phyloP scores from a whole-genome alignment of 2,888 invertebrate species.

The Agrotis clavis region DNA sequence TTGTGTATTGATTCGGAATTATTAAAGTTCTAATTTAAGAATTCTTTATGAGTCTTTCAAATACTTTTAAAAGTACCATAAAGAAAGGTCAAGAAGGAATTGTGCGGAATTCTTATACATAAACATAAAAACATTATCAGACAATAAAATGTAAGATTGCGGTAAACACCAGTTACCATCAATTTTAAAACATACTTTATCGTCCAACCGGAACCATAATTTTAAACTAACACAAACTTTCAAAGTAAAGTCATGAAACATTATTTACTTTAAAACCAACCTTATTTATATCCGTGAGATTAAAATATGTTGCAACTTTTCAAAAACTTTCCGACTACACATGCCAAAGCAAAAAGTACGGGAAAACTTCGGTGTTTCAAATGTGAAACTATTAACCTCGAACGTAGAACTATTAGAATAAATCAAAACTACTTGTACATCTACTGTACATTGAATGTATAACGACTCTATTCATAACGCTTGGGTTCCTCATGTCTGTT shows the following conservation, averaged over 20 bases:
- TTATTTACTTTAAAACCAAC: conserved; percentile 25
- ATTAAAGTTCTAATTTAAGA: too few species aligned
- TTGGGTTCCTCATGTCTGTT: conserved; percentile 48
- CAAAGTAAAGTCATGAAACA: conserved; percentile 22
- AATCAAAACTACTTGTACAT: conserved; percentile 66
- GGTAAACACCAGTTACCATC: background rate
- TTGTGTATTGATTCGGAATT: too few species aligned
- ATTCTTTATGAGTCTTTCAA: too few species aligned
- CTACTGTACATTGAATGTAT: conserved; percentile 53
- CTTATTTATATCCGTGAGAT: conserved; percentile 31
- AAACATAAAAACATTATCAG: too few species aligned
- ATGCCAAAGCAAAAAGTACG: conserved; percentile 38
- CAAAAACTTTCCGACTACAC: conserved; percentile 30
- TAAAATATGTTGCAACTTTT: conserved; percentile 42
- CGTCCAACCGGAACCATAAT: conserved; percentile 3
- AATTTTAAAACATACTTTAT: background rate
- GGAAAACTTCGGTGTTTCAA: conserved; percentile 50
- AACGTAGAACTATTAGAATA: conserved; percentile 68
- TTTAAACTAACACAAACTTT: conserved; percentile 26
- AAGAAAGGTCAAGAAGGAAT: too few species aligned
- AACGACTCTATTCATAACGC: conserved; percentile 67
- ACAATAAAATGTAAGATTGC: background rate
- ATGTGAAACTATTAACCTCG: conserved; percentile 62
- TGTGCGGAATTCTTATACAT: too few species aligned
- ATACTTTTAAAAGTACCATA: too few species aligned